Evolutionary conservation across 2,113 vertebrate species (phyloP).

Genomic region (Rhinoderma darwinii): DNA sequence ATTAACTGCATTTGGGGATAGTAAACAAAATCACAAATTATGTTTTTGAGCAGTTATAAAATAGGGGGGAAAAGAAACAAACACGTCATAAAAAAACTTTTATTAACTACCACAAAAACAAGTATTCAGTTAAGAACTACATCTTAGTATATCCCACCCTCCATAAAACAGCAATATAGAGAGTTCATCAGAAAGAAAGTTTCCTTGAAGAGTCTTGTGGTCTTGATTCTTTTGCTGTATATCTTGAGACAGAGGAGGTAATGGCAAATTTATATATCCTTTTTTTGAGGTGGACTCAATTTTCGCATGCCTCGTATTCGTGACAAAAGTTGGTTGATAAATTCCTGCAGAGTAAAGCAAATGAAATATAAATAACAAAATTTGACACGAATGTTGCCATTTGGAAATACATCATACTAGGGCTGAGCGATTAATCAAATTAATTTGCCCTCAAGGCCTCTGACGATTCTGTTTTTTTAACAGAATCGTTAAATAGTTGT

Average conservation of each 20-base stretch:
- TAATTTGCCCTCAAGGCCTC: too few species aligned
- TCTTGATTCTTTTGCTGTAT: slow-evolving; percentile 65
- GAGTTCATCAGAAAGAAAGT: slow-evolving; percentile 69
- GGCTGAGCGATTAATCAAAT: too few species aligned
- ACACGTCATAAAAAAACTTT: slow-evolving; percentile 63
- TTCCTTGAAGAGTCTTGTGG: slow-evolving; percentile 70
- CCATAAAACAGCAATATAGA: slow-evolving; percentile 60
- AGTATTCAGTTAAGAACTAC: slow-evolving; percentile 57
- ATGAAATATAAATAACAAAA: slow-evolving; percentile 52
- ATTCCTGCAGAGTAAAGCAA: slow-evolving; percentile 76
- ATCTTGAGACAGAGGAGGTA: slow-evolving; percentile 64
- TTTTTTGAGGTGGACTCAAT: slow-evolving; percentile 92
- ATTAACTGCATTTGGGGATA: background rate
- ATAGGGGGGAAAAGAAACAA: background rate
- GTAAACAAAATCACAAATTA: slow-evolving; percentile 34
- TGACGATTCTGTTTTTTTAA: too few species aligned
- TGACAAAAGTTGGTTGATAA: slow-evolving; percentile 91
- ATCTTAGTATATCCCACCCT: background rate
- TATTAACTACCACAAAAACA: slow-evolving; percentile 69
- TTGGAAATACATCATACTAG: background rate
- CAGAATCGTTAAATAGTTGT: too few species aligned
- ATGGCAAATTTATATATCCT: slow-evolving; percentile 81
- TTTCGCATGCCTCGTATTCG: slow-evolving; percentile 98
- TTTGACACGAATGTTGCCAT: background rate
- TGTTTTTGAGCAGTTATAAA: slow-evolving; percentile 69